Conservation (phyloP, 2,888 invertebrate species). For the Podotricha telesiphe region DNA sequence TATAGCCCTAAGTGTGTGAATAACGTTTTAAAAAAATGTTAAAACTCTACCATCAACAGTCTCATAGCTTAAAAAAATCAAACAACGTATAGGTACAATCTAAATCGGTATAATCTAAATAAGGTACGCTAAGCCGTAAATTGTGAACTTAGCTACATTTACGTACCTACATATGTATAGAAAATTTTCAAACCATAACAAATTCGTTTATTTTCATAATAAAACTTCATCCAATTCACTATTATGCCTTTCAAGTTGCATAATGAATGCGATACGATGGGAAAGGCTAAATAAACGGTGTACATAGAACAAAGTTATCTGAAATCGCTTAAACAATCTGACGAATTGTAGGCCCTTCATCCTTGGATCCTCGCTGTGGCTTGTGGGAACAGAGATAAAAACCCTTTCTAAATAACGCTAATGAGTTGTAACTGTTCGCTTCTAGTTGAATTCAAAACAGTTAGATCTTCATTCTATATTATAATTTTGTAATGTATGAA, state of each 20-base stretch:
- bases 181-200: conserved; percentile 11
- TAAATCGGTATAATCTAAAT: too few species aligned
- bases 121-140: too few species aligned
- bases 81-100: too few species aligned
- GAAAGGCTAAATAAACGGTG: conserved; percentile 11
- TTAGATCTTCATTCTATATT: not conserved
- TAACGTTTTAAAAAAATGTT: too few species aligned
- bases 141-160: not conserved
- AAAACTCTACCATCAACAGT: too few species aligned
- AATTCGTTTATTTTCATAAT: not conserved
- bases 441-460: not conserved
- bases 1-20: too few species aligned
- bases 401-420: conserved; percentile 14
- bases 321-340: conserved; percentile 4
- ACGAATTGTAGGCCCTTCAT: conserved; percentile 1
- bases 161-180: not conserved
- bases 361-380: conserved; percentile 10
- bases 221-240: not conserved
- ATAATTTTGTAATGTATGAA: not conserved
- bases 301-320: conserved; percentile 14
- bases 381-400: conserved; percentile 8
- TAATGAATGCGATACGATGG: conserved; percentile 13
- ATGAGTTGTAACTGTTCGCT: not conserved
- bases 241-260: conserved; percentile 11
- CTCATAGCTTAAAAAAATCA: too few species aligned